phyloP scores from a whole-genome alignment of 2,888 invertebrate genomes.

The Chironomus tentans region DNA sequence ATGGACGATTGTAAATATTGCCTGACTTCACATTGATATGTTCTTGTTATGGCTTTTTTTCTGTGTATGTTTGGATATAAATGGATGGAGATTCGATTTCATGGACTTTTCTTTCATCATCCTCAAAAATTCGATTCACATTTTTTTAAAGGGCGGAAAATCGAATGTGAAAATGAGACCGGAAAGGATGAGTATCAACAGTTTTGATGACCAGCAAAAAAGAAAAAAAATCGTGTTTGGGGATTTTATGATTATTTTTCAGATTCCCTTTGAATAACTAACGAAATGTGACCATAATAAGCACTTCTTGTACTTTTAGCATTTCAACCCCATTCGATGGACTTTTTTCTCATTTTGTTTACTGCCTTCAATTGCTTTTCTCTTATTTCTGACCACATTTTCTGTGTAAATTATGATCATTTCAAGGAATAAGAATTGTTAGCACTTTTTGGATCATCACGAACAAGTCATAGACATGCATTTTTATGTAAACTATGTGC shows the following conservation, averaged over 20 bases:
- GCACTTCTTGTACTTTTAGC: too few species aligned
- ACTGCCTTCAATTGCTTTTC: background rate
- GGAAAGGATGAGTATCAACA: background rate
- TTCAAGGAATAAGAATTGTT: too few species aligned
- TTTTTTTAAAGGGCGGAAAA: background rate
- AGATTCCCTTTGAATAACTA: slow-evolving; percentile 13
- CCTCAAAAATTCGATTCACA: background rate
- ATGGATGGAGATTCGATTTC: slow-evolving; percentile 5
- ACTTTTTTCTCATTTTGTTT: background rate
- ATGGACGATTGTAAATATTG: slow-evolving; percentile 22
- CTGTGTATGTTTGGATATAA: background rate
- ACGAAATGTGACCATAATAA: background rate
- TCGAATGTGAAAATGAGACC: background rate
- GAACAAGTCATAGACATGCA: too few species aligned
- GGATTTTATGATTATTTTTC: slow-evolving; percentile 14
- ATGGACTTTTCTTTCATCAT: background rate
- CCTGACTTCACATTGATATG: background rate
- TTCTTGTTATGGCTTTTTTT: background rate
- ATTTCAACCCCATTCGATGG: too few species aligned
- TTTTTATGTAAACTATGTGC: too few species aligned
- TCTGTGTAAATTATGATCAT: slow-evolving; percentile 2
- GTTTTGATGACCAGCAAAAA: background rate
- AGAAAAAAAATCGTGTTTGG: background rate
- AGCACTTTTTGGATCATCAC: too few species aligned
- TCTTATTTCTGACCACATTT: background rate